Evolutionary conservation across 2,113 vertebrate genomes (phyloP), one percentile per base, ranked within the genome.

Genomic region (Rutilus rutilus): DNA sequence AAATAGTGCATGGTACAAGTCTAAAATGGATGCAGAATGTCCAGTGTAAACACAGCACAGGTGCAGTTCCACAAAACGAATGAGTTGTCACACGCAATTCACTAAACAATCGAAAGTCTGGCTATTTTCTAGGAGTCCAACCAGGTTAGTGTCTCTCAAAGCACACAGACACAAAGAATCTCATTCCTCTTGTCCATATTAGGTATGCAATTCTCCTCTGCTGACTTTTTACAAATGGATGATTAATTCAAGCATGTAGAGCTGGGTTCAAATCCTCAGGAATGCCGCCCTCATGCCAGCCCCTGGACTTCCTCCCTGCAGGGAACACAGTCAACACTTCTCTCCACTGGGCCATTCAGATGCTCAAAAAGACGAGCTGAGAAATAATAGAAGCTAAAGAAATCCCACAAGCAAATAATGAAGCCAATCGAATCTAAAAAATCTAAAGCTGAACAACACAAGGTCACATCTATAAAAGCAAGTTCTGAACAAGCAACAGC

Each of bases 161-260:
- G 33, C 59, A 71, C 25, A 76, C 74, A 82, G 50, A 86, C 81
- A 87, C 84, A 78, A 69, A 74, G 91, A 94, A 90, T 92, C 92
- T 93, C 93, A 95, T 95, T 94, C 92, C 93, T 96, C 96, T 97
- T 99, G 95, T 96, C 98, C 98, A 96, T 99, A 99, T 99, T 99
- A 98, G 98, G 97, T 93, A 97, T 96, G 94, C 95, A 97, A 96
- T 93, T 95, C 95, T 95, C 65, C 94, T 95, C 93, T 88, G 91
- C 87, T 84, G 90, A 91, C 91, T 88, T 90, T 91, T 93, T 93
- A 91, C 92, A 95, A 98, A 95, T 95, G 95, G 96, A 95, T 95
- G 97, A 97, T 98, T 98, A 97, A 97, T 97, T 96, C 95, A 97
- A 98, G 95, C 96, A 97, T 98, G 96, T 96, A 95, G 96, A 89